Evolutionary conservation across 2,888 invertebrate species (phyloP), one percentile per base, ranked within the genome.

Genomic region (Macrosoma leucophasiata): DNA sequence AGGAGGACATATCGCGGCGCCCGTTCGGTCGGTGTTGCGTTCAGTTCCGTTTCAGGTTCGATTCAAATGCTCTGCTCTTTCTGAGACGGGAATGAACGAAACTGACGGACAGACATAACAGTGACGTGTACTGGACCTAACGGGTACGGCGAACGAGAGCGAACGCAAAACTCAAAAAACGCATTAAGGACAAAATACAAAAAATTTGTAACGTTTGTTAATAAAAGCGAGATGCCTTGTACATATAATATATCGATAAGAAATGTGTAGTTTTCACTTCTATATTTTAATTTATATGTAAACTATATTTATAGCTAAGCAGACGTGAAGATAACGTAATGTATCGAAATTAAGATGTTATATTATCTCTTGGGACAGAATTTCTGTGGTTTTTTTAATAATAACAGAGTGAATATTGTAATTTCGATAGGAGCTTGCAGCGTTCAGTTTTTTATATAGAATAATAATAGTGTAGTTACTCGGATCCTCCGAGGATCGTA

Each of bases 251-350:
- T 69, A 62, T 56, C 55, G n/a, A 37, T 78, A 79, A 77, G 73
- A 74, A 69, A 75, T 72, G 65, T 75, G 79, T 82, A 82, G 76
- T 75, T 81, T 78, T 77, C 79, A 79, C 51, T 81, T n/a, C 69
- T 75, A 76, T 76, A 73, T 74, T 79, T 74, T 77, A 79, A 78
- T 79, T 78, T 76, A 76, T 75, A 76, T 76, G 70, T 81, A 79
- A 74, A 75, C 68, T 77, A 72, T 78, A 78, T 76, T 68, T 76
- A 72, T 68, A 69, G 58, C 52, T 76, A 78, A 76, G 69, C 57
- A 64, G 71, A 68, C 61, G 66, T 66, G 72, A 67, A 71, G 52
- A 58, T 25, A 31, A 22, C 57, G 53, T 65, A 67, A 71, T 63
- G 70, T 74, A 73, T 68, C 72, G n/a, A n/a, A n/a, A n/a, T n/a